A percentile compares a stretch with the other conserved stretches of the same genome.
These are phyloP conservation scores for Myiozetetes cayanensis DNA, from an alignment of 2,113 vertebrate genomes.

Conservation along the genomic window DNA sequence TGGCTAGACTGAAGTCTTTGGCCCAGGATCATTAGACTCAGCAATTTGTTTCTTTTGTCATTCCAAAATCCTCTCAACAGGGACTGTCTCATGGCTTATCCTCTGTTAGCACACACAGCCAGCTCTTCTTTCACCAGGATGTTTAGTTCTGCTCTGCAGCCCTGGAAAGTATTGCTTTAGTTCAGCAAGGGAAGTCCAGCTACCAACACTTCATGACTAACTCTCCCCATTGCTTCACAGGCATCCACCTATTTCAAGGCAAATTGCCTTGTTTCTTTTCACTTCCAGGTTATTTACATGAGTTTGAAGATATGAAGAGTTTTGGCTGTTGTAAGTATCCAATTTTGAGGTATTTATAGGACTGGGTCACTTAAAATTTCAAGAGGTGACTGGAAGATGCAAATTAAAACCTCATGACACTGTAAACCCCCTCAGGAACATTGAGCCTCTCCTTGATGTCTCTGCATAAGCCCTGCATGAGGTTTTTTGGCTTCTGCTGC, in stretches of 20 bases:
- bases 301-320: not conserved
- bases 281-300: not conserved
- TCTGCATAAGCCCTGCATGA: not conserved
- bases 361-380: fast-evolving
- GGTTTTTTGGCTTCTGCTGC: not conserved
- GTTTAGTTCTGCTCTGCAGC: not conserved
- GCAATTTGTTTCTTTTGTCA: not conserved
- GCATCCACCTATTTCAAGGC: not conserved
- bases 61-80: not conserved
- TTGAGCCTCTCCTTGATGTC: not conserved
- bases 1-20: not conserved
- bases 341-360: not conserved
- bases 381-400: not conserved
- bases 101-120: not conserved
- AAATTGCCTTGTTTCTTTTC: not conserved
- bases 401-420: not conserved
- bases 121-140: not conserved
- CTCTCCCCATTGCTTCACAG: not conserved
- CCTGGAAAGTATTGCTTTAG: not conserved
- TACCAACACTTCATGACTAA: fast-evolving
- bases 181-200: not conserved
- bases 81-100: not conserved
- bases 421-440: not conserved
- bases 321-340: not conserved
- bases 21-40: not conserved